phyloP scores from a whole-genome alignment of 2,113 vertebrate species.

The Thryonomys swinderianus region DNA sequence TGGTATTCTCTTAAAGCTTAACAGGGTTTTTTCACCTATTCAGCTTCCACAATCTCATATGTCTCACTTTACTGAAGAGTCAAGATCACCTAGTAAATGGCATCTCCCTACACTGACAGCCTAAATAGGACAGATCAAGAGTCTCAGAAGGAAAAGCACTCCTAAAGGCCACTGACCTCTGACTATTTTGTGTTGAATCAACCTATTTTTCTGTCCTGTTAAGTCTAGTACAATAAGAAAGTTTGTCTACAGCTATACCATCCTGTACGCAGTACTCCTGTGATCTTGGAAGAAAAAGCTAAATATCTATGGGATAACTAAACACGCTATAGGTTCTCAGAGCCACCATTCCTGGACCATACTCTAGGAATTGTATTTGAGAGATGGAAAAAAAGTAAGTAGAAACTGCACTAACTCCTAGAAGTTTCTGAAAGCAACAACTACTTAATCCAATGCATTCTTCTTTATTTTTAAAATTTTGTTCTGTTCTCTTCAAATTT shows the following conservation, averaged over 20 bases:
- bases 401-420: neutral
- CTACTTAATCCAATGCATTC: conserved; percentile 32
- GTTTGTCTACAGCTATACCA: too few species aligned
- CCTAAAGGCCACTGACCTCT: neutral
- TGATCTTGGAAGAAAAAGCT: too few species aligned
- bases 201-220: neutral
- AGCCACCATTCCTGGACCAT: neutral
- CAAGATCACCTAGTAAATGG: neutral
- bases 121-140: neutral
- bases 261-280: too few species aligned
- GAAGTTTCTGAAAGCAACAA: conserved; percentile 22
- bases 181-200: neutral
- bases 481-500: conserved; percentile 32
- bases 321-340: neutral
- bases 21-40: neutral
- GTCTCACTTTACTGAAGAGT: neutral
- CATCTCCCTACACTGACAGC: neutral
- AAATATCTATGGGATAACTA: conserved; percentile 26
- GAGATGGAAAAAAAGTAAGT: neutral
- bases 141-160: neutral
- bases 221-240: conserved; percentile 32
- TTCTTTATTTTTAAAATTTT: conserved; percentile 13
- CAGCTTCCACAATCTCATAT: neutral
- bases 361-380: neutral
- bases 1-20: neutral